Evolutionary conservation across 2,888 invertebrate species (phyloP), one percentile per base, ranked within the genome.

Genomic region (Bimastos eiseni): DNA sequence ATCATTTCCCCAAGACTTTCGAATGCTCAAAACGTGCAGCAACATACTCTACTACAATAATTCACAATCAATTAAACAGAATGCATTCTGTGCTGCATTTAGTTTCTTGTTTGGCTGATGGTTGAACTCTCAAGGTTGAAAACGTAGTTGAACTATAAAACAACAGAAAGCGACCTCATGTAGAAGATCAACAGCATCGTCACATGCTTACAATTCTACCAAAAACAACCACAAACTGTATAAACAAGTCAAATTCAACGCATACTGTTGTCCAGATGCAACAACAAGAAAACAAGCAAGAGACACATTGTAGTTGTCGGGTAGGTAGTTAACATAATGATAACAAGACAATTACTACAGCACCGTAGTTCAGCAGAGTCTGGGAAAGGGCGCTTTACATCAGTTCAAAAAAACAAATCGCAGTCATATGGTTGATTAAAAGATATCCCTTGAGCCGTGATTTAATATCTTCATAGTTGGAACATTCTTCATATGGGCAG

Each of bases 91-190:
- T 70, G 70, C n/a, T 70, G 70, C 70, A n/a, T 70, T 70, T n/a
- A 70, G 70, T 36, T 86, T 37, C 86, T 86, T 86, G 86, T 86
- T 37, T 86, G 86, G 37, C 36, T 36, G 24, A 86, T 24, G 19
- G 86, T 86, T 36, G 86, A 86, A 24, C 86, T 86, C 86, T 86
- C 86, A 34, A 86, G 37, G 34, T 86, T 86, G 86, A 86, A 86
- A 37, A 34, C 86, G n/a, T 86, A 86, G 37, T 34, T 37, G 86
- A 36, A 86, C 86, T 86, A 33, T 0, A 86, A 84, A 30, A 86
- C 19, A 37, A 37, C 4, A n/a, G 70, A 70, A 70, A 70, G 0
- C 30, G n/a, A n/a, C 1, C 24, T 70, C 0, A 70, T n/a, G n/a
- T 70, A 8, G 70, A n/a, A 70, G 70, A n/a, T 70, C 30, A 70